Conservation (phyloP, 2,888 invertebrate genomes). For the Yponomeuta sedellus region DNA sequence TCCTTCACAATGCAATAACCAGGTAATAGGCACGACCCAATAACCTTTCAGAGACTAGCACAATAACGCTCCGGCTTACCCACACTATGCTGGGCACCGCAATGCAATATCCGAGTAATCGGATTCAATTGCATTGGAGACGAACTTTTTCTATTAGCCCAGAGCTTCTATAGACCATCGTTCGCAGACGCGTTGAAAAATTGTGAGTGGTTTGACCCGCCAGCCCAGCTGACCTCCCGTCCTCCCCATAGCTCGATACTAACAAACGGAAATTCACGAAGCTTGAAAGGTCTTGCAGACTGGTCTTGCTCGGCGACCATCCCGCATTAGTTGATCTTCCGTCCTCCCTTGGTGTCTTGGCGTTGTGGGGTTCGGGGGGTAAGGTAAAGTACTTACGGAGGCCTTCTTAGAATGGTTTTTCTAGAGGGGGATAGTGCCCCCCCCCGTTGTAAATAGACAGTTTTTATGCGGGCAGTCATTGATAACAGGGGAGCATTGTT, state of each 20-base stretch:
- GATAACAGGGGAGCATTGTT: conserved; percentile 39
- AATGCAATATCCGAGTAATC: conserved; percentile 15
- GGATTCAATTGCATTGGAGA: conserved; percentile 15
- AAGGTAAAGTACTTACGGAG: conserved; percentile 6
- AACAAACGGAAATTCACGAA: background rate
- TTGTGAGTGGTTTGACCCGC: conserved; percentile 17
- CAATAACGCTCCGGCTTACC: background rate
- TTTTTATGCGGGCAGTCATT: conserved; percentile 44
- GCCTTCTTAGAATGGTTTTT: conserved; percentile 1
- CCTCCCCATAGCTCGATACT: background rate
- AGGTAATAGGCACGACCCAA: background rate
- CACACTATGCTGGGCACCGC: background rate
- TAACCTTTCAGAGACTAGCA: background rate
- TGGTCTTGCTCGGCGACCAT: background rate
- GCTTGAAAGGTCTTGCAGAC: background rate
- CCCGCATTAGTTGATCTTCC: conserved; percentile 14
- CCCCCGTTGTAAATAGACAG: conserved; percentile 31
- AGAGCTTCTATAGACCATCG: conserved; percentile 12
- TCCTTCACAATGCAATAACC: background rate
- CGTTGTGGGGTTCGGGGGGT: conserved; percentile 4
- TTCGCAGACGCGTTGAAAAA: conserved; percentile 16
- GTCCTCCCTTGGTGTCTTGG: conserved; percentile 6
- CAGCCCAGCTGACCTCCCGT: conserved; percentile 8
- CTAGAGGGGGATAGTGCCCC: conserved; percentile 17
- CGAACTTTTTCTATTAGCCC: conserved; percentile 16